These are phyloP conservation scores for Dioctria linearis DNA, from an alignment of 2,888 invertebrate species.

Conservation along the genomic window DNA sequence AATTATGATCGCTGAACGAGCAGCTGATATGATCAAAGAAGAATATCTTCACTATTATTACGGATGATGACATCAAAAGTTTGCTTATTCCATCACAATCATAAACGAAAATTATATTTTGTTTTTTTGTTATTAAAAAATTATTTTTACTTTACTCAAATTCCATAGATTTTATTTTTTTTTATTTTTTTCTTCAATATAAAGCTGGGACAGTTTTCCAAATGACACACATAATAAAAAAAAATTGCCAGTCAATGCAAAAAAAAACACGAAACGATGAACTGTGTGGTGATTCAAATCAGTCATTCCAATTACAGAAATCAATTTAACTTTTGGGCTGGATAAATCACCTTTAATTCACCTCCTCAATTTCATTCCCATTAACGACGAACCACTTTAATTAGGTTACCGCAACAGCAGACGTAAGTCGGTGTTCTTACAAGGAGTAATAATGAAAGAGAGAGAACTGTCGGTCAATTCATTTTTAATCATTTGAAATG, in stretches of 20 bases:
- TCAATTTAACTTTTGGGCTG: constrained; percentile 11
- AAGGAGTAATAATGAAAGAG: too few species aligned
- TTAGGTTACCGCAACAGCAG: constrained; percentile 2
- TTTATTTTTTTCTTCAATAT: too few species aligned
- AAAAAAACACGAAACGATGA: not conserved
- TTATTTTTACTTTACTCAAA: too few species aligned
- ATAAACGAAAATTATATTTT: too few species aligned
- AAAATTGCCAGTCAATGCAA: too few species aligned
- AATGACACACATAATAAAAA: too few species aligned
- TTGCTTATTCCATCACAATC: too few species aligned
- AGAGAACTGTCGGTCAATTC: too few species aligned
- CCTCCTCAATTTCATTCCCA: not conserved
- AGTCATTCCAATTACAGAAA: constrained; percentile 39
- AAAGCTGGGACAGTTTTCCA: too few species aligned
- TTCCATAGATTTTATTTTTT: too few species aligned
- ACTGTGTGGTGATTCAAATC: not conserved
- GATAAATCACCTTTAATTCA: constrained; percentile 19
- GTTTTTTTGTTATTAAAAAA: too few species aligned
- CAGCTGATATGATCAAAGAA: constrained; percentile 85
- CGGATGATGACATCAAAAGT: not conserved
- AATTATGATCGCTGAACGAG: constrained; percentile 89
- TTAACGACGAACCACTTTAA: constrained; percentile 8
- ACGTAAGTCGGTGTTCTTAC: not conserved
- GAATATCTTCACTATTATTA: constrained; percentile 73
- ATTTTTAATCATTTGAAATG: too few species aligned